Conservation (phyloP, 2,113 vertebrate species). For the Papio anubis region DNA sequence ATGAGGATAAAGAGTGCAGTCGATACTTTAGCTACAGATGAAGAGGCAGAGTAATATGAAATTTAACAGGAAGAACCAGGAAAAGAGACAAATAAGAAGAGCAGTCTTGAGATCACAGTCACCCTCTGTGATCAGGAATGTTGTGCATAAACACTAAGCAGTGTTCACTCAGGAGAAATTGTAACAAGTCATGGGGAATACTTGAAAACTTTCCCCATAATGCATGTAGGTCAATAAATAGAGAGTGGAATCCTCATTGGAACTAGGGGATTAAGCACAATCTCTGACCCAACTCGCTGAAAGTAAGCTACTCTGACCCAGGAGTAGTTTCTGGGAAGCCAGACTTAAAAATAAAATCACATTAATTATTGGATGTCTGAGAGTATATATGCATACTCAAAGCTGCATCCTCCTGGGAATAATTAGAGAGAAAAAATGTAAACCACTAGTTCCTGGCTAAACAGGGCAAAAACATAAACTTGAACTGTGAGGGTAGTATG, state of each 20-base stretch:
- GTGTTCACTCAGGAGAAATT: not conserved
- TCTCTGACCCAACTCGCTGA: not conserved
- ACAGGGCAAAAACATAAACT: not conserved
- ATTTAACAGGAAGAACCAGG: not conserved
- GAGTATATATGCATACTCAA: not conserved
- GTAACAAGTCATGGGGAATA: not conserved
- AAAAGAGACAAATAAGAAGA: not conserved
- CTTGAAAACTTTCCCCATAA: not conserved
- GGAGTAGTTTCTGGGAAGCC: not conserved
- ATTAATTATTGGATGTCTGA: not conserved
- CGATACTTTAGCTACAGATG: not conserved
- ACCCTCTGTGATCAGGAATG: not conserved
- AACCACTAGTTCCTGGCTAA: not conserved
- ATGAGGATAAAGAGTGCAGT: not conserved
- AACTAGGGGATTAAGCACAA: not conserved
- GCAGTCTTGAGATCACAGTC: not conserved
- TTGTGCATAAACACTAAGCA: not conserved
- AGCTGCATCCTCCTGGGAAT: not conserved
- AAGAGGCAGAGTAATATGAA: not conserved
- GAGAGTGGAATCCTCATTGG: not conserved
- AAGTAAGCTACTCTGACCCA: not conserved
- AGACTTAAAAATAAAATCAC: not conserved
- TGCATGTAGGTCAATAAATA: not conserved
- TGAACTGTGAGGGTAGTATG: not conserved
- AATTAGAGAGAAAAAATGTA: not conserved